These are phyloP conservation scores for Phoeniculus purpureus DNA, from an alignment of 2,797 vertebrate species.

Conservation along the genomic window DNA sequence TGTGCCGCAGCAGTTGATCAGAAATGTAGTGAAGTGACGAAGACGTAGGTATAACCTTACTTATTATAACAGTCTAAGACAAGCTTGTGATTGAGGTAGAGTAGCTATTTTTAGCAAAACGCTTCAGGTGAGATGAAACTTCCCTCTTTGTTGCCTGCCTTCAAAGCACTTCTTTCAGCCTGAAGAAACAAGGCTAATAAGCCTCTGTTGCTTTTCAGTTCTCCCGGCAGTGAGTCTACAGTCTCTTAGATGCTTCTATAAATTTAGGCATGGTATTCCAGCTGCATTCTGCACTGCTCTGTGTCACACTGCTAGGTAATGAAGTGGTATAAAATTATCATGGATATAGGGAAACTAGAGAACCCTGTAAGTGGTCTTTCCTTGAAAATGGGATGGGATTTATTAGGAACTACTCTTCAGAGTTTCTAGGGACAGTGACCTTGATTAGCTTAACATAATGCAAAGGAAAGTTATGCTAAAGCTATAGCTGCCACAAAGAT, in stretches of 20 bases:
- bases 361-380: neutral
- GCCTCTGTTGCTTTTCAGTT: neutral
- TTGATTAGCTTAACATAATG: neutral
- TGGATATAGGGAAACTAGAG: neutral
- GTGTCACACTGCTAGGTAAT: neutral
- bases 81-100: neutral
- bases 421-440: neutral
- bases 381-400: neutral
- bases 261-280: neutral
- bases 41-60: neutral
- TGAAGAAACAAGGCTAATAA: slow-evolving; percentile 42
- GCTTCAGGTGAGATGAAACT: slow-evolving; percentile 42
- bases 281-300: neutral
- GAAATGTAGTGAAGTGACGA: neutral
- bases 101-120: slow-evolving; percentile 45
- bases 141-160: slow-evolving; percentile 51
- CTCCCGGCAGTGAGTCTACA: neutral
- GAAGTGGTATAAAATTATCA: neutral
- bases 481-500: neutral
- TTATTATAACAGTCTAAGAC: neutral
- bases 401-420: neutral
- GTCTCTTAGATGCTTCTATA: slow-evolving; percentile 12
- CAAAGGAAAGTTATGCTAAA: neutral
- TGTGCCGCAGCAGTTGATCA: neutral
- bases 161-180: slow-evolving; percentile 39